Evolutionary conservation across 35 echinoderm and acorn worm species (phyloP), one percentile per base, ranked within the genome.

Genomic region (Chiridota heheva): DNA sequence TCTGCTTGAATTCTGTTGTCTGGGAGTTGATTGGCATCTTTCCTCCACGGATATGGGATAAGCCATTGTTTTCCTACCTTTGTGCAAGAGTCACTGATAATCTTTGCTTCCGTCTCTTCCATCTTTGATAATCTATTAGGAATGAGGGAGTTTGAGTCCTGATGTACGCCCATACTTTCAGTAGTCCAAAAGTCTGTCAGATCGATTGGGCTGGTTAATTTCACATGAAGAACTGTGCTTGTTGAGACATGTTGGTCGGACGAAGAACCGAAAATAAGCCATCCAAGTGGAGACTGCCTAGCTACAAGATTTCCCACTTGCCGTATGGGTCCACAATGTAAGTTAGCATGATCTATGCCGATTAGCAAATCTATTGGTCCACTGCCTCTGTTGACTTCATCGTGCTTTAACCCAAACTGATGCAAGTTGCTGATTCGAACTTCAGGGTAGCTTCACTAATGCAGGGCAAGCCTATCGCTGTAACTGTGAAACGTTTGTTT

Each of bases 1-100:
- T 73, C 75, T 22, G 60, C 83, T 72, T 92, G 90, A 12, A 32
- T 57, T 58, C 66, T 81, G 66, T 87, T 92, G 37, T 92, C 59
- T 17, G 90, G 83, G 0, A 92, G 83, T 44, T 47, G 56, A 17
- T 81, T 46, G n/a, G 89, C 62, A 75, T 86, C 67, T 45, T 86
- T 91, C n/a, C 56, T 33, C 90, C 73, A 92, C 17, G 90, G 90
- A 56, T 92, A 92, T 26, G 83, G 75, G 10, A 92, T 74, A 33
- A 57, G 38, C 89, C 89, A 91, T 53, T 85, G 89, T n/a, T 80
- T 86, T 48, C 89, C 82, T 28, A 78, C 66, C 25, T 78, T 86
- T 4, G 28, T 62, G 39, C 73, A 70, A 31, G 83, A 80, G 10
- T 87, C 40, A 42, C 46, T 27, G 32, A 80, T 91, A 17, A 91